Conservation (phyloP, 2,797 vertebrate genomes). For the Phalloptychus januarius region DNA sequence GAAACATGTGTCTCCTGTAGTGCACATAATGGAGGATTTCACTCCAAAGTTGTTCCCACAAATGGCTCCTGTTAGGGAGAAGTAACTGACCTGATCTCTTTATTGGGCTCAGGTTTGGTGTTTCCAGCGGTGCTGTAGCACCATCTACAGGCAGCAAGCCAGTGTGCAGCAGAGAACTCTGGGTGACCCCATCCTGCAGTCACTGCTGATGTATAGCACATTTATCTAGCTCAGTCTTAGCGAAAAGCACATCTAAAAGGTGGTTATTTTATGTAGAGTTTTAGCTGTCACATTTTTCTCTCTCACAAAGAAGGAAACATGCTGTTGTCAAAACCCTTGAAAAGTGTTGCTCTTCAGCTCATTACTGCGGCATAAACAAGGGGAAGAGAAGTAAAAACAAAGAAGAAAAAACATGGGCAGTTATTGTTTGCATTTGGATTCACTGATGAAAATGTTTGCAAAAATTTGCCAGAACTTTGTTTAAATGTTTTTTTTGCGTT, state of each 20-base stretch:
- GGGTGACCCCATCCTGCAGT: slow-evolving; percentile 81
- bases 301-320: slow-evolving; percentile 63
- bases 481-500: slow-evolving; percentile 43
- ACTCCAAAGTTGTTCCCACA: slow-evolving; percentile 73
- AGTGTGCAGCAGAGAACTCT: slow-evolving; percentile 81
- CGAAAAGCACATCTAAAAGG: slow-evolving; percentile 79
- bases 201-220: slow-evolving; percentile 82
- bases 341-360: slow-evolving; percentile 77
- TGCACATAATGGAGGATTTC: slow-evolving; percentile 71
- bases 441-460: slow-evolving; percentile 73
- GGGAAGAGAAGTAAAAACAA: slow-evolving; percentile 23
- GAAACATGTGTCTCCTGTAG: slow-evolving; percentile 62
- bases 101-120: neutral
- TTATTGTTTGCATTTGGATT: slow-evolving; percentile 71
- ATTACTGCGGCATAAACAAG: slow-evolving; percentile 81
- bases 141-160: slow-evolving; percentile 80
- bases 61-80: slow-evolving; percentile 65
- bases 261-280: slow-evolving; percentile 81
- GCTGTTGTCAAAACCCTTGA: slow-evolving; percentile 79
- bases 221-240: slow-evolving; percentile 80
- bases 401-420: slow-evolving; percentile 27
- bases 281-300: slow-evolving; percentile 78
- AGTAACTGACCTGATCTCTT: slow-evolving; percentile 68
- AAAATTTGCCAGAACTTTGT: slow-evolving; percentile 72
- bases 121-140: slow-evolving; percentile 78